Conservation (phyloP, 2,113 vertebrate genomes). For the Sinosuthora webbiana region DNA sequence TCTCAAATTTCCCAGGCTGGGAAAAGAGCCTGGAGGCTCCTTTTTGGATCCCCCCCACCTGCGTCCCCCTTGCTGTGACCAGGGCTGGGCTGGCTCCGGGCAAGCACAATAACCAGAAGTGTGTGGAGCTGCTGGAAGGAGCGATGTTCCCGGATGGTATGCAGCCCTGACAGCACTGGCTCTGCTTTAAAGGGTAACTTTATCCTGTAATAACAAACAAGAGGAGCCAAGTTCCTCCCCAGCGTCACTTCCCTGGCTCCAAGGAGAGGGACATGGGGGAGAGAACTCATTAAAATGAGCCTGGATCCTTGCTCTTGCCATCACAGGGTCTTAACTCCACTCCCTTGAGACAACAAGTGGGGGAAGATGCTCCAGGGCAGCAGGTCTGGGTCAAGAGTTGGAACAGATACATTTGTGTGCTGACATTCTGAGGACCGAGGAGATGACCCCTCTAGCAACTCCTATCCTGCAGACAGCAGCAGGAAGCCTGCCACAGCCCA, state of each 20-base stretch:
- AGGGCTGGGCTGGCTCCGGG: rapidly evolving
- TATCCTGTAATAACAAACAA: constrained; percentile 54
- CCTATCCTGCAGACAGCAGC: neutral
- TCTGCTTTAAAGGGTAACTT: constrained; percentile 57
- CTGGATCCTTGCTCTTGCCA: neutral
- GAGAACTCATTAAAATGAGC: neutral
- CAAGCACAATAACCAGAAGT: neutral
- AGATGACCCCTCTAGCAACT: neutral
- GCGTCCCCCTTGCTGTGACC: neutral
- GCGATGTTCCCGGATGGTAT: constrained; percentile 5
- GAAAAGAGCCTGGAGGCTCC: neutral
- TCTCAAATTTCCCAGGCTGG: neutral
- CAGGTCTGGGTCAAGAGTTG: neutral
- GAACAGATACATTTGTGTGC: neutral
- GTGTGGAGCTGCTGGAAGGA: neutral
- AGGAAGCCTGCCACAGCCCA: neutral
- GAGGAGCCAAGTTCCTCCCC: constrained; percentile 40
- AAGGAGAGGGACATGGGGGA: neutral
- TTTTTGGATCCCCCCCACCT: neutral
- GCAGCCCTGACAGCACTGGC: constrained; percentile 46
- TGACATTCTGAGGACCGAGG: rapidly evolving
- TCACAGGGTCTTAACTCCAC: neutral
- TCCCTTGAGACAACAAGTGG: neutral
- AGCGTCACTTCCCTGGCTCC: constrained; percentile 26
- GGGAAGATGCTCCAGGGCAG: neutral